Evolutionary conservation across 2,888 invertebrate species (phyloP), one percentile per base, ranked within the genome.

Genomic region (Alloscopus bannaensis): DNA sequence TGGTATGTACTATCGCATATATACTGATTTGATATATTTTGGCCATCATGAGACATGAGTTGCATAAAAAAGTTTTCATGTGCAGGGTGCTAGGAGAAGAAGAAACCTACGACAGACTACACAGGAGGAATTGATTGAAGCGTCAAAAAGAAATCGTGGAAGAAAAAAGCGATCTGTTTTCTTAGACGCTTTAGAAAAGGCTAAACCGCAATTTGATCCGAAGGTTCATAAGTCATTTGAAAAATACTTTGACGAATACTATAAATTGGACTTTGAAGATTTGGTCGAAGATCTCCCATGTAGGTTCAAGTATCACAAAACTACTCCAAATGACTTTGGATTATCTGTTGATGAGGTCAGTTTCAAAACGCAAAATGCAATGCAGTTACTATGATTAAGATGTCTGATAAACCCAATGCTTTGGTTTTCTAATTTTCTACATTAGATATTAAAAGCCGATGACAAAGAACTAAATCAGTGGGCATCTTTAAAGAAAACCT

Each of bases 381-480:
- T n/a, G n/a, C n/a, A n/a, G n/a, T n/a, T n/a, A n/a, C n/a, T n/a
- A n/a, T n/a, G n/a, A n/a, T n/a, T n/a, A n/a, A n/a, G n/a, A n/a
- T n/a, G n/a, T n/a, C n/a, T n/a, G n/a, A n/a, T n/a, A n/a, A n/a
- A n/a, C n/a, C n/a, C n/a, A n/a, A n/a, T n/a, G n/a, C n/a, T n/a
- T n/a, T n/a, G n/a, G n/a, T n/a, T n/a, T n/a, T n/a, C n/a, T n/a
- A 36, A 36, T 13, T 36, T 36, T 36, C 13, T 42, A 73, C 28
- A 50, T 88, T 89, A 97, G 95, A 97, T 99, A 87, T 90, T 99
- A 73, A 89, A 92, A 86, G 96, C 97, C 0, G 94, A 96, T 87
- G 99, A 99, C 88, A 93, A 92, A 84, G 98, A 99, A 88, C 89
- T 99, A 8, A 99, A 99, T 87, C 92, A 93, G 86, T 99, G 99